Base-by-base conservation (phyloP, 2,888 invertebrate genomes). In the Cheilosia grossa region DNA sequence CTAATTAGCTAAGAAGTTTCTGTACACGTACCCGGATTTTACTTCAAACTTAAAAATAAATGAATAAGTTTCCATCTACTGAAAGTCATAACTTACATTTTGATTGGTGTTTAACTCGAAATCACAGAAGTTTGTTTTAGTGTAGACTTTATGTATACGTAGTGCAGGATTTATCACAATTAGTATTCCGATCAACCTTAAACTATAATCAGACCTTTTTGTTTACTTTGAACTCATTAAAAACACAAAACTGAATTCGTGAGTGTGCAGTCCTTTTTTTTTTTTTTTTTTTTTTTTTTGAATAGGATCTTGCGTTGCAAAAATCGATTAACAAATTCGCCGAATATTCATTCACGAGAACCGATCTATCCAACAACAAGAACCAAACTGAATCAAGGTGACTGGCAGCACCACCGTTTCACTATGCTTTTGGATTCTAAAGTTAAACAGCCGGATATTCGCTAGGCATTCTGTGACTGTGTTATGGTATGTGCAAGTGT, bases 341-440 rank as follows among this genome's bases (percentile, higher is more conserved):
- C 72, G 66, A 70, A 37, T 54, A 51, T 51, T 24, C 33, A 72
- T 72, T 58, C 53, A 74, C 70, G 70, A 91, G 90, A 91, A 91
- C 91, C 91, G 91, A 91, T 90, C 91, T 91, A 91, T 90, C 89
- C 91, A 90, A 91, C 91, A 90, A 89, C 91, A 91, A 91, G 91
- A 91, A 91, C 90, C 89, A 90, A 91, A 91, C 91, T 91, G 90
- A 91, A 87, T 87, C 87, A 75, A 85, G 81, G 85, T 77, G 81
- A 77, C 70, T 72, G 61, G 82, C 73, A 87, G 74, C 87, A 87
- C 86, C 83, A 87, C 82, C 80, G 77, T 77, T 80, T 80, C 75
- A 86, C 74, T 86, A 80, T 66, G 56, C 74, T 74, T 82, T 86
- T 78, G 58, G 56, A 69, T 78, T 82, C 79, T 86, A 75, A 80